phyloP scores from a whole-genome alignment of 1,140 invertebrate species.

The Leptopilina clavipes region DNA sequence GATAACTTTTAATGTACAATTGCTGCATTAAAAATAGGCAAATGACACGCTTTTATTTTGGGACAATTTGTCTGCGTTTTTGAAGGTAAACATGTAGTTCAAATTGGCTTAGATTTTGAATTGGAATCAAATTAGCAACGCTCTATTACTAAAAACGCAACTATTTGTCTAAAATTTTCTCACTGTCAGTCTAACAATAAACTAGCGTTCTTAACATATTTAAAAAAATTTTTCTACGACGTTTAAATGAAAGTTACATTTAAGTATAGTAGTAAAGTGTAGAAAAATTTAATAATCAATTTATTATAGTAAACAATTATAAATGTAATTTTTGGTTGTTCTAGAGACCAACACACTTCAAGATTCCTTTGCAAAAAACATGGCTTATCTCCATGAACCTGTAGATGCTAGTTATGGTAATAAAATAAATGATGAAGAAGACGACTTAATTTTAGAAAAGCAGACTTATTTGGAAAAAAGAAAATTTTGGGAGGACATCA shows the following conservation, averaged over 20 bases:
- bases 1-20: too few relatives aligned
- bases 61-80: too few relatives aligned
- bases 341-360: constrained; percentile 72
- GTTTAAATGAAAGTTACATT: too few relatives aligned
- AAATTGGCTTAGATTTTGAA: too few relatives aligned
- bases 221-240: background rate
- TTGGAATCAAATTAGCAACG: too few relatives aligned
- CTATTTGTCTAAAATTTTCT: too few relatives aligned
- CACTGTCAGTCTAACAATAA: too few relatives aligned
- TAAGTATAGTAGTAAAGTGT: constrained; percentile 51
- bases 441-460: constrained; percentile 66
- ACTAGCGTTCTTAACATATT: background rate
- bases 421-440: constrained; percentile 64
- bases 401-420: constrained; percentile 73
- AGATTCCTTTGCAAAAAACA: constrained; percentile 72
- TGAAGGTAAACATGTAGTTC: too few relatives aligned
- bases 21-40: too few relatives aligned
- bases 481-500: constrained; percentile 73
- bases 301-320: constrained; percentile 65
- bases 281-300: constrained; percentile 53
- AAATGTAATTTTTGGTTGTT: constrained; percentile 71
- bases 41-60: too few relatives aligned
- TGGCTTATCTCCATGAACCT: constrained; percentile 71
- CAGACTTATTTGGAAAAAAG: constrained; percentile 73
- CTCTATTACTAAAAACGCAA: too few relatives aligned